Evolutionary conservation across 1,140 invertebrate genomes (phyloP).

Genomic region (Sinonovacula constricta): DNA sequence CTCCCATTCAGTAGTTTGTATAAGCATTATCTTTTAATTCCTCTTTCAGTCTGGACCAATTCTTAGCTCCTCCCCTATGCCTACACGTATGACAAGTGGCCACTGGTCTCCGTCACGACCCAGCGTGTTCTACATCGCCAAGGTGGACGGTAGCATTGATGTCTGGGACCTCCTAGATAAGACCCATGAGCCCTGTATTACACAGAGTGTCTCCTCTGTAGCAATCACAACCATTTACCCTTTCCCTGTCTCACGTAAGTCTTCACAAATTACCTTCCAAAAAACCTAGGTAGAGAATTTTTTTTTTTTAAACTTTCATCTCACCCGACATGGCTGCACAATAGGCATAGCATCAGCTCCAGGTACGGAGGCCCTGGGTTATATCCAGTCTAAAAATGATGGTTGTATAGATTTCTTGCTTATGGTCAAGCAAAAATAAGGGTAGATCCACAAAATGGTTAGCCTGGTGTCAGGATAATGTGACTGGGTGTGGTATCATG

Average conservation of each 20-base stretch:
- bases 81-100: constrained; percentile 69
- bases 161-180: constrained; percentile 80
- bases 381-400: background rate
- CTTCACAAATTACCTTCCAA: too few relatives aligned
- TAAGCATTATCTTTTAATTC: constrained; percentile 2
- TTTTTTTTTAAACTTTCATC: too few relatives aligned
- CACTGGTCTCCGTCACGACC: constrained; percentile 79
- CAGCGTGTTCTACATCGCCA: constrained; percentile 79
- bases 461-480: too few relatives aligned
- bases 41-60: constrained; percentile 76
- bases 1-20: too few relatives aligned
- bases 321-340: too few relatives aligned
- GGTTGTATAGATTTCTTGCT: background rate
- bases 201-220: constrained; percentile 76
- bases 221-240: constrained; percentile 74
- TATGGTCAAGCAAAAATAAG: too few relatives aligned
- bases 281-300: too few relatives aligned
- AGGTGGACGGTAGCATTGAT: constrained; percentile 79
- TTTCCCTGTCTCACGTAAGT: constrained; percentile 74
- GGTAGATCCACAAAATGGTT: too few relatives aligned
- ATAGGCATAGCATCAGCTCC: background rate
- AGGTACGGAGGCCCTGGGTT: background rate
- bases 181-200: constrained; percentile 78
- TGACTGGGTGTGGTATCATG: too few relatives aligned
- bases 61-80: constrained; percentile 66